A percentile compares a stretch with the other conserved stretches of the same genome.
These are phyloP conservation scores for Lordiphosa andalusiaca DNA, from an alignment of 2,888 invertebrate species.

Conservation along the genomic window DNA sequence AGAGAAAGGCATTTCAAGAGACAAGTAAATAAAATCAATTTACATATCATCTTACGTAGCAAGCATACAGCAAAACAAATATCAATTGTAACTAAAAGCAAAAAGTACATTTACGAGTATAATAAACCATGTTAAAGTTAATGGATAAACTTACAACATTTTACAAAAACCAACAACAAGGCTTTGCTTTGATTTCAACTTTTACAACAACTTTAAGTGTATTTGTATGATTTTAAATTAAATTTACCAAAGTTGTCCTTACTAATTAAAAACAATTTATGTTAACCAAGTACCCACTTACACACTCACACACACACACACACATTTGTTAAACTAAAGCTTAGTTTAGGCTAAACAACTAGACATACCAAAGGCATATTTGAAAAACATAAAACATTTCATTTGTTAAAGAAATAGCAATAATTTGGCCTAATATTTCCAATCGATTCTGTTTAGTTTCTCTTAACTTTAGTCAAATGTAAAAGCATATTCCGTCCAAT, in stretches of 20 bases:
- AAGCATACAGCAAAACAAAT: slow-evolving; percentile 40
- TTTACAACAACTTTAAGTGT: slow-evolving; percentile 46
- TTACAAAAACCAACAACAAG: slow-evolving; percentile 26
- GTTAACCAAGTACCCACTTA: slow-evolving; percentile 52
- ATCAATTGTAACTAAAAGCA: slow-evolving; percentile 52
- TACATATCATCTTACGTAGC: slow-evolving; percentile 79
- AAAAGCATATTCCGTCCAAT: slow-evolving; percentile 80
- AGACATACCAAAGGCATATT: slow-evolving; percentile 79
- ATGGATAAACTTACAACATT: slow-evolving; percentile 35
- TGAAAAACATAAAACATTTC: slow-evolving; percentile 40
- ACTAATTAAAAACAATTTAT: slow-evolving; percentile 69
- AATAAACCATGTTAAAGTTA: slow-evolving; percentile 47
- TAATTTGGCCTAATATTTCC: slow-evolving; percentile 19
- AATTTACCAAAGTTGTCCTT: slow-evolving; percentile 80
- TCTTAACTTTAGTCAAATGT: slow-evolving; percentile 54
- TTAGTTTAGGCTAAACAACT: slow-evolving; percentile 68
- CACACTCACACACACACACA: not conserved
- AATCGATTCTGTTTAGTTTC: slow-evolving; percentile 49
- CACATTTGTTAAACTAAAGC: slow-evolving; percentile 55
- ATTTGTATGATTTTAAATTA: slow-evolving; percentile 47
- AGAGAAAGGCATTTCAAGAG: slow-evolving; percentile 25
- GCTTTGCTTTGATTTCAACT: slow-evolving; percentile 17
- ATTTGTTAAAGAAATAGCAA: slow-evolving; percentile 21
- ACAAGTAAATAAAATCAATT: slow-evolving; percentile 66
- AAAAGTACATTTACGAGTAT: slow-evolving; percentile 51